phyloP scores from a whole-genome alignment of 2,888 invertebrate species.

The Lepidocyrtinus sp. region DNA sequence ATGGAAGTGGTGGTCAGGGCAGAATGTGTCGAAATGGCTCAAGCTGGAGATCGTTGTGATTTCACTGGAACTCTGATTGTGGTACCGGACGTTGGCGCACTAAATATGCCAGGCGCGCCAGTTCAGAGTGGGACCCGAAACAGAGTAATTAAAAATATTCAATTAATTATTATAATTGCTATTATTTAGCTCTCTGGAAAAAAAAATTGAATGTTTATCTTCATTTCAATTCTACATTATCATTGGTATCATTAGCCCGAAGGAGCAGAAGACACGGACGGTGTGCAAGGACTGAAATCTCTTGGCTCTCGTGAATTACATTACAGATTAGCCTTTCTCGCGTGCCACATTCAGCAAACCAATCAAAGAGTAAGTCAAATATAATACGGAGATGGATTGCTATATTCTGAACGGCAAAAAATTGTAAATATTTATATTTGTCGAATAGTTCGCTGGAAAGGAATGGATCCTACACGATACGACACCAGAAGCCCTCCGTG shows the following conservation, averaged over 20 bases:
- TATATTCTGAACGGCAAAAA: too few species aligned
- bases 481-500: conserved; percentile 91
- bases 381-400: too few species aligned
- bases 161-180: neutral
- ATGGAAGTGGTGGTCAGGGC: conserved; percentile 95
- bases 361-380: conserved; percentile 80
- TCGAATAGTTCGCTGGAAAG: conserved; percentile 82
- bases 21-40: conserved; percentile 96
- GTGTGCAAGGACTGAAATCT: conserved; percentile 88
- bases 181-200: too few species aligned
- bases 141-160: conserved; percentile 71
- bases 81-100: conserved; percentile 93
- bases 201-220: conserved; percentile 1
- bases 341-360: conserved; percentile 91
- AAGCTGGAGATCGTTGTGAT: conserved; percentile 89
- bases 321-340: conserved; percentile 93
- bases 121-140: conserved; percentile 86
- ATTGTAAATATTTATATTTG: conserved; percentile 9
- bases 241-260: conserved; percentile 42
- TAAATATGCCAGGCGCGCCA: conserved; percentile 89
- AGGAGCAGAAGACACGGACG: conserved; percentile 84
- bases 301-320: conserved; percentile 89
- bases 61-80: conserved; percentile 97
- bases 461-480: conserved; percentile 89
- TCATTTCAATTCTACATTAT: too few species aligned